A percentile compares a stretch with the other conserved stretches of the same genome.
These are phyloP conservation scores for Anguilla anguilla DNA, from an alignment of 2,797 vertebrate genomes.

Conservation along the genomic window DNA sequence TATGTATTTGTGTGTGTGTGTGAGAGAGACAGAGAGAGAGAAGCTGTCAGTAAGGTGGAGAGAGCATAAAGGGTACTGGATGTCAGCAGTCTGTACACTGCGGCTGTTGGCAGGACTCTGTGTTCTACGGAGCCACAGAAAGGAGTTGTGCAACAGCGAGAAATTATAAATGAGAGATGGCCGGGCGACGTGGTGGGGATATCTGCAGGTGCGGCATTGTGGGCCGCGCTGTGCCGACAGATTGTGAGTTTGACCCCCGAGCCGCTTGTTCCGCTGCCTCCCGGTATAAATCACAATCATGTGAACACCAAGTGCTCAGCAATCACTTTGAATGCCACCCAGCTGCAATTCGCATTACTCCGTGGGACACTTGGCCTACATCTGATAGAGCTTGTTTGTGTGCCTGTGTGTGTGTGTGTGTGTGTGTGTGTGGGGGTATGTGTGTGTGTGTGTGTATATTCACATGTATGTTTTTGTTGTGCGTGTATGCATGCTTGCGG, in stretches of 20 bases:
- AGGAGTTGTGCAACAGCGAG: conserved; percentile 5
- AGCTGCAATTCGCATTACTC: conserved; percentile 11
- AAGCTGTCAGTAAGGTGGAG: neutral
- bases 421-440: neutral
- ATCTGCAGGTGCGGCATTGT: conserved; percentile 5
- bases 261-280: neutral
- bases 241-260: conserved; percentile 1
- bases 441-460: neutral
- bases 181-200: neutral
- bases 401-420: neutral
- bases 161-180: neutral
- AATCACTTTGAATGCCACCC: conserved; percentile 11
- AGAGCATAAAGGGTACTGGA: neutral
- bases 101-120: neutral
- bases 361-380: neutral
- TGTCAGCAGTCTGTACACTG: neutral
- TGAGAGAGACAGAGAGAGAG: neutral
- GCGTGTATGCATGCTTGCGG: too few relatives aligned
- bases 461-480: too few relatives aligned
- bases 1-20: neutral
- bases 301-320: conserved; percentile 3
- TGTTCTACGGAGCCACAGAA: neutral
- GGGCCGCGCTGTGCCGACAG: neutral
- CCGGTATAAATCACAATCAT: neutral
- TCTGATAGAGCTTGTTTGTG: neutral